Evolutionary conservation across 2,113 vertebrate genomes (phyloP), one percentile per base, ranked within the genome.

Genomic region (Erpornis zantholeuca): DNA sequence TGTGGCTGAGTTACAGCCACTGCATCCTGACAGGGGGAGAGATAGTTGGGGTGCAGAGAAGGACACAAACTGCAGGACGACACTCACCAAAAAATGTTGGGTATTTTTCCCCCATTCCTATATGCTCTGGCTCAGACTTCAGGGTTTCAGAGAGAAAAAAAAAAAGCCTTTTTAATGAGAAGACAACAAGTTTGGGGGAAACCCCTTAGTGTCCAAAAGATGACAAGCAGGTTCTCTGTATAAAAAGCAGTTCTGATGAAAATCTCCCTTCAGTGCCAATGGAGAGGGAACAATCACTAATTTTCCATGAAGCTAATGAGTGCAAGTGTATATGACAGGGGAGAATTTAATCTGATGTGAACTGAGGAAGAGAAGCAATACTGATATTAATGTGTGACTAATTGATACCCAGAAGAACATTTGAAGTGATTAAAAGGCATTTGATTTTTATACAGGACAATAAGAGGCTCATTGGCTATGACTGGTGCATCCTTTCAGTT

Each of bases 341-440:
- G 90, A 93, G 93, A 96, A 95, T 90, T 96, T 96, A 96, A 95
- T 96, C 93, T 91, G 91, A 91, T 86, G 70, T 33, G 64, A 93
- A 77, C 78, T 82, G 87, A 85, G 64, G 87, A 94, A 94, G 82
- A 94, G 93, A 93, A 90, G 93, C 78, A 92, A 86, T 90, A 79
- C 94, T 64, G 84, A 96, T 95, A 94, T 95, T 96, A 96, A 96
- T 78, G 96, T 95, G 95, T 90, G 93, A 96, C 95, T 96, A 97
- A 96, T 95, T 96, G 91, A 94, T 96, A 95, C 93, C 94, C 95
- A 95, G 93, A 97, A 97, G 97, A 98, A 97, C 88, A 92, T 86
- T 84, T 87, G 77, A 86, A 94, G 77, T 97, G 54, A 90, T 97
- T 96, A 97, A 97, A 97, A 94, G 95, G 73, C 92, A 93, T 97